These are phyloP conservation scores for Tupaia chinensis DNA, from an alignment of 2,113 vertebrate genomes.

Conservation along the genomic window DNA sequence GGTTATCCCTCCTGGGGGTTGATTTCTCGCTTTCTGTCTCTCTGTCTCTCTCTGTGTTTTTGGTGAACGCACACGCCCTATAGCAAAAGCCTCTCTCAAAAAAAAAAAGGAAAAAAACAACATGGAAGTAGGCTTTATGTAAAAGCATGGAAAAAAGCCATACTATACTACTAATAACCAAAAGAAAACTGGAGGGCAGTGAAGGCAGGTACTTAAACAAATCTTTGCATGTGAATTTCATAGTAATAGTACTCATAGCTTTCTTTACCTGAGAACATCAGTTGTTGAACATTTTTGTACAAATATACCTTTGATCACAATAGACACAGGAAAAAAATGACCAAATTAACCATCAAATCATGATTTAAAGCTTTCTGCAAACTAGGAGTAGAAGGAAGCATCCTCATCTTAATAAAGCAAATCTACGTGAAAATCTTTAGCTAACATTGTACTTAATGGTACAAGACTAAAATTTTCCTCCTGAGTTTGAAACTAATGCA, in stretches of 20 bases:
- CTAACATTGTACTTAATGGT: background rate
- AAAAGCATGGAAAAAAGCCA: background rate
- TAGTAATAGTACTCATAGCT: background rate
- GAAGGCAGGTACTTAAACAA: background rate
- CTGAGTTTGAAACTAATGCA: background rate
- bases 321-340: background rate
- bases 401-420: background rate
- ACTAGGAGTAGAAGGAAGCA: background rate
- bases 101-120: no score
- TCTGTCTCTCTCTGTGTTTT: no score
- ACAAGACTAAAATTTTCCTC: background rate
- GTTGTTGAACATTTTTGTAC: background rate
- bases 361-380: background rate
- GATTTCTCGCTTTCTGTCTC: no score
- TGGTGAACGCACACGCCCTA: no score
- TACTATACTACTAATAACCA: no score
- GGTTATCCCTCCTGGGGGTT: no score
- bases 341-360: background rate
- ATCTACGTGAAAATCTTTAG: background rate
- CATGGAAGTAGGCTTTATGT: background rate
- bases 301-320: background rate
- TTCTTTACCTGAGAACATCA: background rate
- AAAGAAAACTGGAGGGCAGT: background rate
- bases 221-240: background rate
- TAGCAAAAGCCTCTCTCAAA: no score